Base-by-base conservation (phyloP, 1,140 invertebrate species). In the Anastrepha obliqua region DNA sequence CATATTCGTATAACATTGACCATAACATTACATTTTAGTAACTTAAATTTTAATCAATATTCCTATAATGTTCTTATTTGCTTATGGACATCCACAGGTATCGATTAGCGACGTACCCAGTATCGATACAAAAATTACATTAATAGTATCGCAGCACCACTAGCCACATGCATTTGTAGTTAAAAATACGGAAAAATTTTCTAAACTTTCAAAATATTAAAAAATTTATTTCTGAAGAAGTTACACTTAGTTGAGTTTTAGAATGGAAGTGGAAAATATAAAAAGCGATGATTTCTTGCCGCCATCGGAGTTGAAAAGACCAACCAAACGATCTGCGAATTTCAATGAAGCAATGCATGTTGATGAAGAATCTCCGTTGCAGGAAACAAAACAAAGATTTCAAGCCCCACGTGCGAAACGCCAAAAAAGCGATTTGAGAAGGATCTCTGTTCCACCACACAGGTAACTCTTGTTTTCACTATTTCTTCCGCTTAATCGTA, bases 401-500 rank as follows among this genome's bases (percentile, higher is more conserved):
- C 89, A 88, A 70, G 62, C 88, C 88, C 87, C 90, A 64, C 92
- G 92, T 88, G 88, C 93, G 0, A 96, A 96, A 90, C 94, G 93
- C 87, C 87, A 90, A 8, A 95, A 94, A 90, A 95, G 90, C 87
- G 94, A 95, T 93, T 95, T 96, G 93, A 94, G 96, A 90, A 96
- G 96, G 94, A 93, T 96, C 65, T 91, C 95, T 6, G 95, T 96
- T 11, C 95, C 95, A 29, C 94, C 95, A 29, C 95, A 96, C 89
- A 94, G 94, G 94, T 94, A 87, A 87, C 1, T 13, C 17, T 13
- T 51, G 86, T 86, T 39, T 20, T 42, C 20, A 29, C 9, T 9
- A 8, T 58, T 11, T 60, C 39, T 85, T n/a, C 5, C 55, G 64
- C 29, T 65, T 88, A 81, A 51, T 55, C 15, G 6, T 39, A 47